Base-by-base conservation (phyloP, 1,140 invertebrate genomes). In the Drosophila athabasca region DNA sequence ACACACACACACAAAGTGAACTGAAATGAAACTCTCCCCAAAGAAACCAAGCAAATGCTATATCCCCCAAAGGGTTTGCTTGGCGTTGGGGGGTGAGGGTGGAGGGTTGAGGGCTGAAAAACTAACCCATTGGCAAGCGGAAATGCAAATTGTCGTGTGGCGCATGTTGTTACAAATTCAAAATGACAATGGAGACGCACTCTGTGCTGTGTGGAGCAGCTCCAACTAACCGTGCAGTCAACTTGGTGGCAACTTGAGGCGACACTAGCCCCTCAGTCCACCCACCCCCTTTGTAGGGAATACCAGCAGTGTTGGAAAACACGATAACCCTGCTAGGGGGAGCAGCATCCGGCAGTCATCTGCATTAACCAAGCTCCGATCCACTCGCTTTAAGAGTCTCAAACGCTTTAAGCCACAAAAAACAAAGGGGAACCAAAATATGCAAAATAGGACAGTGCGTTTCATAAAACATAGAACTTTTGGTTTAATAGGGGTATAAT, bases 101-200 rank as follows among this genome's bases (percentile, higher is more conserved):
- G 39, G 26, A 6, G 1, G 26, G 26, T 5, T 6, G 26, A 24
- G 24, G 24, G 24, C 3, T 26, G 67, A 70, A 70, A 70, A 82
- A 78, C 61, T 49, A 52, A 53, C 48, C 79, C 79, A 85, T 81
- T 81, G 69, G 78, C 82, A 87, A 87, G 64, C 62, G 79, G 79
- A 87, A 87, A 87, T 87, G 83, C 83, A 87, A 87, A 87, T 87
- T 88, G 83, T 79, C 71, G 64, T 69, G 74, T 76, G 82, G 82
- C 75, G 75, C 82, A 87, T 87, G 75, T 87, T 87, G 82, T 88
- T 72, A 87, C 82, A 87, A 87, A 87, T 87, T 79, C 79, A 88
- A 87, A 88, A 87, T 85, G 73, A 75, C 72, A 76, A 76, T 76
- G 57, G 62, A 67, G 72, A 68, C 52, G 79, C 79, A 67, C 62